Evolutionary conservation across 2,888 invertebrate species (phyloP).

Genomic region (Escarpia spicata): DNA sequence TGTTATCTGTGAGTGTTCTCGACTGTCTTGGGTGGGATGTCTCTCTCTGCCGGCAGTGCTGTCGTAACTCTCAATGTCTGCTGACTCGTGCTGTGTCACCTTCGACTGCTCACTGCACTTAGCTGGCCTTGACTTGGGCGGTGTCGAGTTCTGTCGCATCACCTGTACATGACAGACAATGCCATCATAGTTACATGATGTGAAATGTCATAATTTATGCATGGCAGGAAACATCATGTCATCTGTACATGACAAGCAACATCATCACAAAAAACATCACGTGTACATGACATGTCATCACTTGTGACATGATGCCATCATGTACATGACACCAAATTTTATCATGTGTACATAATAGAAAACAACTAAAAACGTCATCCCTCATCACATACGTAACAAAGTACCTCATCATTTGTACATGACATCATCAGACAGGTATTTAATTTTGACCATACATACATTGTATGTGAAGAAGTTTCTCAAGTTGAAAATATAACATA

Average conservation of each 20-base stretch:
- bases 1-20: not conserved
- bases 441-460: no score
- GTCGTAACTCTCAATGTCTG: not conserved
- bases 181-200: not conserved
- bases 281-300: not conserved
- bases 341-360: no score
- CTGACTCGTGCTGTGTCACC: not conserved
- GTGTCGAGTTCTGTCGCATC: slow-evolving; percentile 4
- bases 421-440: no score
- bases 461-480: no score
- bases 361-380: no score
- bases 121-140: not conserved
- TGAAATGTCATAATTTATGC: not conserved
- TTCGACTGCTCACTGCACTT: not conserved
- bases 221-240: not conserved
- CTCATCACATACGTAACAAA: no score
- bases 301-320: not conserved
- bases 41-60: not conserved
- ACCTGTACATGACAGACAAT: not conserved
- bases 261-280: not conserved
- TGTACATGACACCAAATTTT: not conserved
- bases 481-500: no score
- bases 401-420: no score
- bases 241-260: not conserved
- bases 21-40: not conserved